phyloP scores from a whole-genome alignment of 2,888 invertebrate species.

The Portevinia maculata region DNA sequence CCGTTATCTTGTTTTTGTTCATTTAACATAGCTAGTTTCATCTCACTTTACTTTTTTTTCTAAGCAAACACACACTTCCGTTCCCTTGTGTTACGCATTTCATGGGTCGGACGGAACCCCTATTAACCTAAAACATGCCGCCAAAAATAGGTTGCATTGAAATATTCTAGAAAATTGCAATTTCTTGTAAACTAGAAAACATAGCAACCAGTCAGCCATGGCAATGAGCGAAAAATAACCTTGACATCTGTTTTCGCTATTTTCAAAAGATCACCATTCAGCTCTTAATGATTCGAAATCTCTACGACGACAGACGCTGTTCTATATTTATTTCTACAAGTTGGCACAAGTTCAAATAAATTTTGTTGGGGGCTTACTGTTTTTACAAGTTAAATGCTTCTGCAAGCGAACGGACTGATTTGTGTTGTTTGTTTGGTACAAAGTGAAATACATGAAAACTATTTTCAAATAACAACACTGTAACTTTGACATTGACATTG shows the following conservation, averaged over 20 bases:
- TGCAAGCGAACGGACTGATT: neutral
- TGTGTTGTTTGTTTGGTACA: neutral
- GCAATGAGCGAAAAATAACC: neutral
- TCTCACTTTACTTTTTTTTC: too few relatives aligned
- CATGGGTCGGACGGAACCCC: neutral
- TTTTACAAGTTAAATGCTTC: neutral
- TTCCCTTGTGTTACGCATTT: too few relatives aligned
- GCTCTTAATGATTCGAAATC: neutral
- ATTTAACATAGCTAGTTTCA: too few relatives aligned
- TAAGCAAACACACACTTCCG: too few relatives aligned
- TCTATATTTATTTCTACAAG: neutral
- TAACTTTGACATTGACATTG: neutral
- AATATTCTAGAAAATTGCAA: neutral
- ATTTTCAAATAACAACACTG: neutral
- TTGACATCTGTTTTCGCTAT: constrained; percentile 26
- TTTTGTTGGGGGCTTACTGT: constrained; percentile 7
- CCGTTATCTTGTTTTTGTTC: too few relatives aligned
- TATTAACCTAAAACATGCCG: too few relatives aligned
- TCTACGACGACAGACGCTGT: neutral
- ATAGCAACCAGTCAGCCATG: neutral
- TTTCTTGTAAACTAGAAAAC: constrained; percentile 6
- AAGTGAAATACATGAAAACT: neutral
- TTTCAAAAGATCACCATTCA: constrained; percentile 11
- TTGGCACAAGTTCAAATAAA: neutral
- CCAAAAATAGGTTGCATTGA: neutral